These are phyloP conservation scores for Emys orbicularis DNA, from an alignment of 2,797 vertebrate species.

Conservation along the genomic window DNA sequence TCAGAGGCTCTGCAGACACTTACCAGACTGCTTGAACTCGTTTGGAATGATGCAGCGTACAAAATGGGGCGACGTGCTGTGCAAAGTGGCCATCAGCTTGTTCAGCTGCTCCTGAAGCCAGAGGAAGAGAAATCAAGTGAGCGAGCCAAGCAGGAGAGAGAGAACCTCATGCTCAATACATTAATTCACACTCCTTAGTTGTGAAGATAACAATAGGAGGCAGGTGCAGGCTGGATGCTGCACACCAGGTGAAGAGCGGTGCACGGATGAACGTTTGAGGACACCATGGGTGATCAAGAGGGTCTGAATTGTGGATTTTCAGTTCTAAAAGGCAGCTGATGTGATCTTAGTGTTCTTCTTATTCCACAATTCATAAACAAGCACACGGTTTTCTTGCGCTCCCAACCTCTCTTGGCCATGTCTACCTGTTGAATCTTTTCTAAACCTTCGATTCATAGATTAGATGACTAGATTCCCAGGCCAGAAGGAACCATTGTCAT, in stretches of 20 bases:
- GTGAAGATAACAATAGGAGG: not conserved
- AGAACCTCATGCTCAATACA: not conserved
- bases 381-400: not conserved
- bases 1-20: not conserved
- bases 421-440: not conserved
- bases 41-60: constrained; percentile 65
- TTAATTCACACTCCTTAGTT: not conserved
- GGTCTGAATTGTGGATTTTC: not conserved
- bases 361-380: not conserved
- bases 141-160: not conserved
- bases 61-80: constrained; percentile 64
- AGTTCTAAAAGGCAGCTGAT: not conserved
- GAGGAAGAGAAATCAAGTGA: not conserved
- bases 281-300: not conserved
- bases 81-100: constrained; percentile 54
- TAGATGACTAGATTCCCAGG: not conserved
- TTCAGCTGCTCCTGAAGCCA: constrained; percentile 69
- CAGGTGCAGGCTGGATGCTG: not conserved
- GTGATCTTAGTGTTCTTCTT: not conserved
- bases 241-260: not conserved
- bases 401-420: not conserved
- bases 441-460: not conserved
- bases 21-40: constrained; percentile 62
- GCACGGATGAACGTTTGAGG: not conserved
- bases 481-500: not conserved